These are phyloP conservation scores for Rhegmatorhina hoffmannsi DNA, from an alignment of 2,113 vertebrate genomes.

Conservation along the genomic window DNA sequence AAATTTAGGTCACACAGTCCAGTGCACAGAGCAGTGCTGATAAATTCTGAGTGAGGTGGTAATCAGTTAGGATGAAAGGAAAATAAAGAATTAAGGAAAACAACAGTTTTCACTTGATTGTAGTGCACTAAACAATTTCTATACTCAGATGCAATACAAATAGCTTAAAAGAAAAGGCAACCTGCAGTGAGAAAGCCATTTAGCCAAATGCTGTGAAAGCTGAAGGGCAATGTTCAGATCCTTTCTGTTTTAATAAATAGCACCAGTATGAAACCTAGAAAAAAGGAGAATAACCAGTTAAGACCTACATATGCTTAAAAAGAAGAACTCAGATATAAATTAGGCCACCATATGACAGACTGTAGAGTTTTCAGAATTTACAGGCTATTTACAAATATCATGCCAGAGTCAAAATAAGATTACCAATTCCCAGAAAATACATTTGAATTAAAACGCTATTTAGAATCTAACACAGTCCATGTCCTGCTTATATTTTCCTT, in stretches of 20 bases:
- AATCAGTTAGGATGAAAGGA: conserved; percentile 40
- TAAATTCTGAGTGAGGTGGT: conserved; percentile 51
- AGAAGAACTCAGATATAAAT: neutral
- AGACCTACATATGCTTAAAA: neutral
- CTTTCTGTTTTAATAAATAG: conserved; percentile 22
- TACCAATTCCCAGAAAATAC: neutral
- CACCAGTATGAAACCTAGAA: neutral
- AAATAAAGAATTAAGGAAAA: conserved; percentile 53
- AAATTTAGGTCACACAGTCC: conserved; percentile 63
- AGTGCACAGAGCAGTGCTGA: conserved; percentile 39
- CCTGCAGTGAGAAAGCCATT: neutral
- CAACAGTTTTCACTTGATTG: neutral
- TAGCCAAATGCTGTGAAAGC: neutral
- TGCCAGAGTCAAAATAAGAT: neutral
- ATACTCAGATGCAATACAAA: neutral
- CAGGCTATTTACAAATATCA: neutral
- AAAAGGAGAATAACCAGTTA: neutral
- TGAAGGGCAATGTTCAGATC: conserved; percentile 5
- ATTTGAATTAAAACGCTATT: neutral
- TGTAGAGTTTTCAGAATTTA: neutral
- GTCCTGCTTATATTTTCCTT: neutral
- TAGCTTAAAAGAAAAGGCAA: neutral
- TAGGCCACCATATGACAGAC: neutral
- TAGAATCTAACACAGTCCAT: neutral
- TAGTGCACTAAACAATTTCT: neutral